Evolutionary conservation across 2,888 invertebrate species (phyloP), one percentile per base, ranked within the genome.

Genomic region (Noctua fimbriata): DNA sequence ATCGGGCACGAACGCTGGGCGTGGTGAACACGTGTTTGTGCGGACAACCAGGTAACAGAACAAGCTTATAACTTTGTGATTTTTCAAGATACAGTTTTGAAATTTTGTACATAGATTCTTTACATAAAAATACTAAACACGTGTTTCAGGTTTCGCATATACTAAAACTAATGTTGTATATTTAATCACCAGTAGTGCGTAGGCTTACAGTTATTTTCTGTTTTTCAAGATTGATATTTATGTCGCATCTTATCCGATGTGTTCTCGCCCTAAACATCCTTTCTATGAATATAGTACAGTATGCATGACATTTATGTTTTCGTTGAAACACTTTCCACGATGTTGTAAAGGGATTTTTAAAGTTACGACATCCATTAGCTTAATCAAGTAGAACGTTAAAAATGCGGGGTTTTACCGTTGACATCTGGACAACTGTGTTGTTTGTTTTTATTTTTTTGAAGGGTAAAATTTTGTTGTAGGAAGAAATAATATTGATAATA

Each of bases 271-370:
- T 60, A 60, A 60, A 2, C 36, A 16, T 63, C 10, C n/a, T n/a
- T 44, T 44, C 1, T 3, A 44, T 32, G 5, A 24, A 21, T 47
- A 60, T 76, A 16, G n/a, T 32, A 47, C 36, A 24, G 32, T 24
- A 55, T 55, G n/a, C n/a, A 55, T 28, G 36, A 1, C 55, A 49
- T 81, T 36, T n/a, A 36, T 79, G 2, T 69, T 81, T 82, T 74
- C 69, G 69, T 69, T 28, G 24, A 63, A 74, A 74, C 55, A 47
- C 24, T 82, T 69, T 36, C 28, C 36, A 28, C 28, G 36, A 28
- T 80, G 52, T 63, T 74, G 24, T 55, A 32, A 66, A 73, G 75
- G n/a, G 52, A 41, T 63, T 69, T 72, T 80, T 28, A 74, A 67
- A 73, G 21, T 24, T n/a, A 1, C 80, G 16, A 24, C 36, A 36